Percentiles rank a stretch among this genome's conserved stretches.
Conservation (phyloP, 2,797 vertebrate genomes). For the Gobio occitaniae region DNA sequence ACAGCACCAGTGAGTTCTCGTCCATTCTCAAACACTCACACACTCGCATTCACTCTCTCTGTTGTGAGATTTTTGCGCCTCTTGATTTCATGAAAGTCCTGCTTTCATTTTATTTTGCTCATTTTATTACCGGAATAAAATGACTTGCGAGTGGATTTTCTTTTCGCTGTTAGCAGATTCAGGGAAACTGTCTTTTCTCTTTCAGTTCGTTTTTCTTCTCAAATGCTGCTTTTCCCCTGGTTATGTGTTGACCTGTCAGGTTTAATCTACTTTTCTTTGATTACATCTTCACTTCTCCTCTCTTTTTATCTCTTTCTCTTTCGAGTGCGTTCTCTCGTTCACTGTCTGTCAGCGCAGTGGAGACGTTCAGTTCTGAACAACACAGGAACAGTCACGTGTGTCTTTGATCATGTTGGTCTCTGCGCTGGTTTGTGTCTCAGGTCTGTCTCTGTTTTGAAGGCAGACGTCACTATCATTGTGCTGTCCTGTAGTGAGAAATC, state of each 20-base stretch:
- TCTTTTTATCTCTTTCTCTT: constrained; percentile 12
- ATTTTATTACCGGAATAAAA: not conserved
- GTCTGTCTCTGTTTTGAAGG: not conserved
- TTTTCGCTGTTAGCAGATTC: not conserved
- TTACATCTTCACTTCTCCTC: constrained; percentile 2
- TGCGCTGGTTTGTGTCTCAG: constrained; percentile 17
- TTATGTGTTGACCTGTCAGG: constrained; percentile 31
- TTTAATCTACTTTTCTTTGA: constrained; percentile 38
- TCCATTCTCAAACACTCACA: not conserved
- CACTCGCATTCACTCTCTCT: not conserved
- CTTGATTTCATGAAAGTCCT: not conserved
- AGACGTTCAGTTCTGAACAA: constrained; percentile 17
- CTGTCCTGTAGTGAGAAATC: not conserved
- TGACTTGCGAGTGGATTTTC: not conserved
- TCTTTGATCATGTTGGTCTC: constrained; percentile 45
- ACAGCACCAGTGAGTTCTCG: constrained; percentile 85
- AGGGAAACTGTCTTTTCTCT: not conserved
- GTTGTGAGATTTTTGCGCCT: not conserved
- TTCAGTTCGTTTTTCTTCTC: constrained; percentile 8
- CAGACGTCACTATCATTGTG: not conserved
- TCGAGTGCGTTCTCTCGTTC: not conserved
- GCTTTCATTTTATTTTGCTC: not conserved
- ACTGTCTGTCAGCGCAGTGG: constrained; percentile 15
- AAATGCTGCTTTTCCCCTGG: not conserved
- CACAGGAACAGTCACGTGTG: constrained; percentile 32